Conservation (phyloP, 2,797 vertebrate species). For the Glyptemys insculpta region DNA sequence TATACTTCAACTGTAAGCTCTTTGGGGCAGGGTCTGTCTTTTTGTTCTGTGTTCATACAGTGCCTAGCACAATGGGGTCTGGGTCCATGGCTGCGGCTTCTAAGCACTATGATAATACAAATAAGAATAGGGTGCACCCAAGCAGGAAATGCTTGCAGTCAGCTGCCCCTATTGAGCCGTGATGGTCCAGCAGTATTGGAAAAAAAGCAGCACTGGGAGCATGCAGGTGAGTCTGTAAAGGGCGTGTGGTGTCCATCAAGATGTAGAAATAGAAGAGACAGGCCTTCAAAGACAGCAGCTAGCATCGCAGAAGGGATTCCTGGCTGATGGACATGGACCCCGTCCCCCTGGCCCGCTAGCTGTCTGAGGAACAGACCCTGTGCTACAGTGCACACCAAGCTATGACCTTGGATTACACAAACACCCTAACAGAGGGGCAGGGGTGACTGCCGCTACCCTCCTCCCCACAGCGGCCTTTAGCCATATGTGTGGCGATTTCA, state of each 20-base stretch:
- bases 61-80: too few species aligned
- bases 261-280: neutral
- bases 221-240: too few species aligned
- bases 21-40: too few species aligned
- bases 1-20: too few species aligned
- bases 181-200: neutral
- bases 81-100: too few species aligned
- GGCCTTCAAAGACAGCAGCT: neutral
- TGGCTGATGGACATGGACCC: neutral
- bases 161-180: too few species aligned
- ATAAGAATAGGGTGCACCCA: neutral
- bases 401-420: neutral
- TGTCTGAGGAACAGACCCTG: neutral
- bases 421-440: too few species aligned
- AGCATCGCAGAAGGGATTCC: neutral
- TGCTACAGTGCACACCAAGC: neutral
- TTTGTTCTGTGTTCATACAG: too few species aligned
- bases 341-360: fast-evolving
- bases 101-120: too few species aligned
- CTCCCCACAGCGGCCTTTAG: neutral
- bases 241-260: neutral
- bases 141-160: neutral
- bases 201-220: neutral
- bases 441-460: neutral
- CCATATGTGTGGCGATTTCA: neutral